Conservation (phyloP, 2,797 vertebrate genomes). For the Alcedo quadribrachys region DNA sequence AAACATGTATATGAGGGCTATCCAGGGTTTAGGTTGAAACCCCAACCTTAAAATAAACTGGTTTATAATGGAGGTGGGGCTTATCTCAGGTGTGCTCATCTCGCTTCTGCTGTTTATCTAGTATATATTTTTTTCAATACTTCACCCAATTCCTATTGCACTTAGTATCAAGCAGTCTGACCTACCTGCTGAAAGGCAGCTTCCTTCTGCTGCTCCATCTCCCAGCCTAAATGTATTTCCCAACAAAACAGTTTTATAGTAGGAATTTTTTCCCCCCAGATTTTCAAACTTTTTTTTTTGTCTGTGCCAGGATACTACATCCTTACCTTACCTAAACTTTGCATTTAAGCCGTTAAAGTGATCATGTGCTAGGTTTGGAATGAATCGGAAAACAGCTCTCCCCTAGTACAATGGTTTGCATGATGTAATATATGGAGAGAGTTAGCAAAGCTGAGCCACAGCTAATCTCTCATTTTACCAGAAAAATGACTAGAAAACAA, state of each 20-base stretch:
- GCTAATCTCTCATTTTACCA: not conserved
- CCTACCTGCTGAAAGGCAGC: not conserved
- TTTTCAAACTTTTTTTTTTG: not conserved
- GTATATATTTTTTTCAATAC: not conserved
- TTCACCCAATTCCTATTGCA: not conserved
- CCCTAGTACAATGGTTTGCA: not conserved
- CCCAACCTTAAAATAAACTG: not conserved
- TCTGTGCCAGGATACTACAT: not conserved
- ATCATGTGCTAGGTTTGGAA: not conserved
- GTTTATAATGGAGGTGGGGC: not conserved
- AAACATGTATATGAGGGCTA: not conserved
- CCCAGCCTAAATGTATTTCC: not conserved
- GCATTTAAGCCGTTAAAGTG: not conserved
- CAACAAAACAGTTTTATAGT: not conserved
- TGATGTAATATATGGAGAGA: not conserved
- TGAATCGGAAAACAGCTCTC: not conserved
- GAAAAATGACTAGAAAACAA: not conserved
- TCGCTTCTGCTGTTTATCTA: not conserved
- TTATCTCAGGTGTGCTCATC: not conserved
- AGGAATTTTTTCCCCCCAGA: rapidly evolving
- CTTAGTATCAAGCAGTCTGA: not conserved
- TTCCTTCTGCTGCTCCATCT: not conserved
- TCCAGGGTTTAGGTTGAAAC: not conserved
- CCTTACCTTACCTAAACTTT: not conserved
- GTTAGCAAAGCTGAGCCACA: not conserved